A percentile compares a stretch with the other conserved stretches of the same genome.
Conservation (phyloP, 2,888 invertebrate genomes). For the Villa cingulata region DNA sequence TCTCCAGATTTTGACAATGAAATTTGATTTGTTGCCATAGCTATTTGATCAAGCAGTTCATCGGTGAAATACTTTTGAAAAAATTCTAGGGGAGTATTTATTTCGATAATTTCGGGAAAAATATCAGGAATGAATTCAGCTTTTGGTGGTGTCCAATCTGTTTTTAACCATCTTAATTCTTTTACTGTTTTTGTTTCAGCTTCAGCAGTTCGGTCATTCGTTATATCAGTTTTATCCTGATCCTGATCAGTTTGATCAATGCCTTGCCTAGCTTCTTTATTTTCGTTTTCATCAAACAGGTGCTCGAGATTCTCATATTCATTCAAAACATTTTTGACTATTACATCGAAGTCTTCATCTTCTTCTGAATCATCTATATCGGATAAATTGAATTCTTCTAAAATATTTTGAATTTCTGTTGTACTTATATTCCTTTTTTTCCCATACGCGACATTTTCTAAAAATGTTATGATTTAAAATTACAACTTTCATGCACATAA, state of each 20-base stretch:
- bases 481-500: too few species aligned
- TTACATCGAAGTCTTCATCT: slow-evolving; percentile 1
- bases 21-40: slow-evolving; percentile 4
- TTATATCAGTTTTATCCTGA: too few species aligned
- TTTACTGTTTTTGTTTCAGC: too few species aligned
- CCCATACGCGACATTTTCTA: too few species aligned
- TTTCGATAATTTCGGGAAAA: slow-evolving; percentile 2
- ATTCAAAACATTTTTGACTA: background rate
- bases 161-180: too few species aligned
- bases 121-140: too few species aligned
- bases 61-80: slow-evolving; percentile 9
- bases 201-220: too few species aligned
- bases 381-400: slow-evolving; percentile 3
- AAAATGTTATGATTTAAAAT: too few species aligned
- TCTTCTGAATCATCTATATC: slow-evolving; percentile 4
- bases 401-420: slow-evolving; percentile 6
- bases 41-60: slow-evolving; percentile 3
- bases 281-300: slow-evolving; percentile 4
- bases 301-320: background rate
- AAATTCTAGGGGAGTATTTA: slow-evolving; percentile 2
- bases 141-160: too few species aligned
- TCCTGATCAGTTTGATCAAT: too few species aligned
- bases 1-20: background rate
- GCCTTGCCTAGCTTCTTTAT: slow-evolving; percentile 4
- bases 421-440: too few species aligned